phyloP scores from a whole-genome alignment of 2,797 vertebrate species.

The Ambastaia sidthimunki region DNA sequence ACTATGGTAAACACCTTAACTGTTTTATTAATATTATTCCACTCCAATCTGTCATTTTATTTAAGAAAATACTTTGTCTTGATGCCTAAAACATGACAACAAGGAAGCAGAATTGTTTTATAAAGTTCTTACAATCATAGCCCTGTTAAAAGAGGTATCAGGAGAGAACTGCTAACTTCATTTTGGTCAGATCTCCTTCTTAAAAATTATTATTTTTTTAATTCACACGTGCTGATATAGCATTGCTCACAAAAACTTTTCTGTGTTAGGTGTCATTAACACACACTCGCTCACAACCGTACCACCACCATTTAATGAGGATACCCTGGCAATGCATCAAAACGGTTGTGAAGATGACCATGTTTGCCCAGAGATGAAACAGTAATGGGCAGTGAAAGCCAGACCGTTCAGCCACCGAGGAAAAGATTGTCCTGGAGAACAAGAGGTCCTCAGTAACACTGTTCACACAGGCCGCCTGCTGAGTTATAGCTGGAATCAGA shows the following conservation, averaged over 20 bases:
- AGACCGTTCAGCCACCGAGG: conserved; percentile 47
- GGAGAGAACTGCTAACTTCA: neutral
- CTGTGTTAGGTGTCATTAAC: conserved; percentile 57
- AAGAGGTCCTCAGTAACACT: conserved; percentile 55
- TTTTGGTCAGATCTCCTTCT: neutral
- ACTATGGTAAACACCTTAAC: too few species aligned
- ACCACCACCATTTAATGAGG: conserved; percentile 49
- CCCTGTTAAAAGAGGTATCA: neutral
- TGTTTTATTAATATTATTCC: too few species aligned
- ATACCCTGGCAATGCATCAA: conserved; percentile 55
- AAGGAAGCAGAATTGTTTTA: too few species aligned
- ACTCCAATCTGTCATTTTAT: too few species aligned
- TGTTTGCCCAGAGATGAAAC: conserved; percentile 57
- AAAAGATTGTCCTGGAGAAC: conserved; percentile 51
- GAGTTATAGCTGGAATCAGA: conserved; percentile 31
- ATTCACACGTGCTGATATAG: conserved; percentile 5
- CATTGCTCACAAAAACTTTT: conserved; percentile 55
- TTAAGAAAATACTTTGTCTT: too few species aligned
- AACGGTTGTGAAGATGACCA: conserved; percentile 40
- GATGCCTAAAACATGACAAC: too few species aligned
- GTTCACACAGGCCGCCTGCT: neutral
- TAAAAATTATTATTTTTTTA: neutral
- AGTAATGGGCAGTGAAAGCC: conserved; percentile 40
- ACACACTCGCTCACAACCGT: neutral
- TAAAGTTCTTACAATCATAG: neutral